Conservation (phyloP, 2,888 invertebrate species). For the Dolomedes plantarius region DNA sequence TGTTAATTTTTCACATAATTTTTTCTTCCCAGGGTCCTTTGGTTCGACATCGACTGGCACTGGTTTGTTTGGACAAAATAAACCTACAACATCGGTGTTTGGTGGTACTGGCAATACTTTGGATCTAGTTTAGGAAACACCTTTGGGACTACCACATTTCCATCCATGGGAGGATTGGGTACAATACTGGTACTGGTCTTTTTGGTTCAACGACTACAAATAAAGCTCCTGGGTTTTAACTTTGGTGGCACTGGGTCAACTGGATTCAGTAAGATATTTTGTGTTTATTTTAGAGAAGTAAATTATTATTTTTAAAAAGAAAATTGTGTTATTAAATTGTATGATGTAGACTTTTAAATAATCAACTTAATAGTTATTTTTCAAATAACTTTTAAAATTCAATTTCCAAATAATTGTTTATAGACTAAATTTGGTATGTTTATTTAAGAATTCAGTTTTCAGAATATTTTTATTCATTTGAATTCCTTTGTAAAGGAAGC, state of each 20-base stretch:
- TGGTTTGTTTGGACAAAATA: constrained; percentile 78
- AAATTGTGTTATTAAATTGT: too few species aligned
- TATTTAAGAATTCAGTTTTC: too few species aligned
- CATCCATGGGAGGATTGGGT: constrained; percentile 80
- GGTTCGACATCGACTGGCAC: constrained; percentile 57
- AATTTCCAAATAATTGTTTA: too few species aligned
- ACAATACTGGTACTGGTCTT: constrained; percentile 79
- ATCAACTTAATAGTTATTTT: too few species aligned
- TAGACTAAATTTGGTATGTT: too few species aligned
- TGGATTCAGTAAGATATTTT: constrained; percentile 52
- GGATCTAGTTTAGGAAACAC: constrained; percentile 57
- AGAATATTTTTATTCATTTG: too few species aligned
- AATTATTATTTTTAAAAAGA: too few species aligned
- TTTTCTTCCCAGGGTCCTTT: constrained; percentile 50
- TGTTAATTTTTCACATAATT: too few species aligned
- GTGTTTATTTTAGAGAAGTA: background rate
- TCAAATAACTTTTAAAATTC: too few species aligned
- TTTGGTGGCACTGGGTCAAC: constrained; percentile 51
- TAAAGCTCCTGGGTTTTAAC: constrained; percentile 76
- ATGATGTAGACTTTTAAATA: too few species aligned
- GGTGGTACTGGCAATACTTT: constrained; percentile 76
- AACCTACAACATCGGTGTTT: constrained; percentile 78
- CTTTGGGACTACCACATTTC: constrained; percentile 78
- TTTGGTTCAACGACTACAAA: constrained; percentile 79
- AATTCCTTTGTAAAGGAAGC: too few species aligned